These are phyloP conservation scores for Valencia hispanica DNA, from an alignment of 2,797 vertebrate genomes.

Conservation along the genomic window DNA sequence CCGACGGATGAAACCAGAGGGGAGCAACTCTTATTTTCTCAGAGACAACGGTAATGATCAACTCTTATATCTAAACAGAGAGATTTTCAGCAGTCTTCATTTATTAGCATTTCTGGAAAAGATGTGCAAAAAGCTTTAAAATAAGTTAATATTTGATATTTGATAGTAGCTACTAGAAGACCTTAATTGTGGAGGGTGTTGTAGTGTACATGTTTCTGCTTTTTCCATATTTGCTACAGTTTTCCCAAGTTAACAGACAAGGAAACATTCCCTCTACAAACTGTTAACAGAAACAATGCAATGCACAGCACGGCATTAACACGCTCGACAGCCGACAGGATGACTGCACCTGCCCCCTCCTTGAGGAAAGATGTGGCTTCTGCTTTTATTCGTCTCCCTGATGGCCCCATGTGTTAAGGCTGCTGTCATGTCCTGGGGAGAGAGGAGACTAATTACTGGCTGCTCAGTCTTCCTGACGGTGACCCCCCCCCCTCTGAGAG, in stretches of 20 bases:
- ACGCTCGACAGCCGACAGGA: conserved; percentile 42
- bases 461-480: conserved; percentile 66
- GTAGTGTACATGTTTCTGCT: neutral
- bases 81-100: neutral
- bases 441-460: conserved; percentile 77
- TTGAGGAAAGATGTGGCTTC: conserved; percentile 66
- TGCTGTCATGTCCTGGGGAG: conserved; percentile 74
- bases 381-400: conserved; percentile 65
- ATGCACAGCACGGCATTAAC: conserved; percentile 23
- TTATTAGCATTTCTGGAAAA: neutral
- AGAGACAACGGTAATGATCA: conserved; percentile 4
- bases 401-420: conserved; percentile 65
- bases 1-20: neutral
- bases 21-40: conserved; percentile 1
- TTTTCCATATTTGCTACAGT: conserved; percentile 4
- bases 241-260: conserved; percentile 8
- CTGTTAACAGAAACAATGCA: conserved; percentile 26
- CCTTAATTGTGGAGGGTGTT: neutral
- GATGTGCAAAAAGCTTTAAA: too few relatives aligned
- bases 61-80: neutral
- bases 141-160: too few relatives aligned
- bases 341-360: conserved; percentile 59
- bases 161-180: too few relatives aligned
- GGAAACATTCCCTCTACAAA: conserved; percentile 14
- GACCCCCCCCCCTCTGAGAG: conserved; percentile 69